These are phyloP conservation scores for Acanthosepion pharaonis DNA, from an alignment of 2,888 invertebrate genomes.

Conservation along the genomic window DNA sequence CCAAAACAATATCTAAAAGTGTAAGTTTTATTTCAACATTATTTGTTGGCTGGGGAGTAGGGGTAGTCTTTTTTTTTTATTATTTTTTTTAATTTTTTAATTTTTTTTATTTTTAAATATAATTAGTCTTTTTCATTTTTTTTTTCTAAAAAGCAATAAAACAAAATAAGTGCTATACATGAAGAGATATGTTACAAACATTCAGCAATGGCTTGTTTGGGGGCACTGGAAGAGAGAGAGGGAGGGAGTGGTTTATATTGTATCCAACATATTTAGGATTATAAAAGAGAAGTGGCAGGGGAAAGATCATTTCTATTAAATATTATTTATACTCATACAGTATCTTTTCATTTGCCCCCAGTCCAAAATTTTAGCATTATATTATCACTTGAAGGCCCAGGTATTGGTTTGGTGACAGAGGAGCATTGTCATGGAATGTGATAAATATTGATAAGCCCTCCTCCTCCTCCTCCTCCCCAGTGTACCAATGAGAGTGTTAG, in stretches of 20 bases:
- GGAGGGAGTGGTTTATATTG: not conserved
- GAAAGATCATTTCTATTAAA: not conserved
- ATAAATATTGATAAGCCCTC: slow-evolving; percentile 43
- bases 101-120: not conserved
- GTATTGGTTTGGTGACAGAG: slow-evolving; percentile 34
- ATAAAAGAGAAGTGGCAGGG: not conserved
- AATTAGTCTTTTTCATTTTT: not conserved
- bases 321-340: not conserved
- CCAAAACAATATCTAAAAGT: no score
- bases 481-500: not conserved
- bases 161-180: no score
- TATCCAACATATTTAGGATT: slow-evolving; percentile 9
- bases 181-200: slow-evolving; percentile 14
- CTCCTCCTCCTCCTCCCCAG: not conserved
- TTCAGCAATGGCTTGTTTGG: not conserved
- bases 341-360: not conserved
- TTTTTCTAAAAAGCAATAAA: not conserved
- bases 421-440: slow-evolving; percentile 46
- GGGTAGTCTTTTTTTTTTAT: not conserved
- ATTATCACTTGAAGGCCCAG: slow-evolving; percentile 46
- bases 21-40: not conserved
- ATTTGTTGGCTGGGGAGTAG: not conserved
- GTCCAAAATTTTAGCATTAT: slow-evolving; percentile 40
- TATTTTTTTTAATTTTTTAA: not conserved
- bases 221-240: not conserved